Conservation (phyloP, 2,888 invertebrate genomes). For the Choristoneura rosaceana region DNA sequence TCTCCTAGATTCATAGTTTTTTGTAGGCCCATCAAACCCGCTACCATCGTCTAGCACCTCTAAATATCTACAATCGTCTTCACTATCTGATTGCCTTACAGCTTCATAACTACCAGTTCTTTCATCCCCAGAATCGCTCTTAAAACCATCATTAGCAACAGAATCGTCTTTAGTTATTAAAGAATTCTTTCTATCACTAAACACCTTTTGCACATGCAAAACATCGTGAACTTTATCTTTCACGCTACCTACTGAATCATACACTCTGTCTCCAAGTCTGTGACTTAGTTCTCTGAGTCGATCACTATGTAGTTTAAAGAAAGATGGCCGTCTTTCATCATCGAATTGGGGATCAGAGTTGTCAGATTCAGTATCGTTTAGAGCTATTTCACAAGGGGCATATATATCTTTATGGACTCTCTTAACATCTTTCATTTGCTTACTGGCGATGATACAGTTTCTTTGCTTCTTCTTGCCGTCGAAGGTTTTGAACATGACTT, state of each 20-base stretch:
- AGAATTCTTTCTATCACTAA: constrained; percentile 61
- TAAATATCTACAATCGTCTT: constrained; percentile 72
- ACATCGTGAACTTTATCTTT: constrained; percentile 62
- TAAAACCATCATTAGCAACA: constrained; percentile 59
- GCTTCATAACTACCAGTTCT: constrained; percentile 55
- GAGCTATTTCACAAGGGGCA: constrained; percentile 72
- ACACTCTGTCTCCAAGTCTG: constrained; percentile 67
- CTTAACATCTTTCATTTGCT: constrained; percentile 58
- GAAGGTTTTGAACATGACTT: constrained; percentile 73
- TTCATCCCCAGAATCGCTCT: constrained; percentile 62
- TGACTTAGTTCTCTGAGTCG: constrained; percentile 66
- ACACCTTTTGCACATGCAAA: constrained; percentile 61
- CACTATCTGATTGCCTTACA: constrained; percentile 67
- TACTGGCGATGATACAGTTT: constrained; percentile 56
- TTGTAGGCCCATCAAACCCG: constrained; percentile 58
- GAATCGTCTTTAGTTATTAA: constrained; percentile 53
- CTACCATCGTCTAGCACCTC: constrained; percentile 79
- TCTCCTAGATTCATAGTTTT: constrained; percentile 46
- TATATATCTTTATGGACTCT: constrained; percentile 62
- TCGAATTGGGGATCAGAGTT: constrained; percentile 53
- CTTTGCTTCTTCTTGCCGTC: constrained; percentile 56
- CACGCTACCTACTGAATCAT: constrained; percentile 69
- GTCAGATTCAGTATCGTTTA: constrained; percentile 65
- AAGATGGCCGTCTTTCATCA: constrained; percentile 51
- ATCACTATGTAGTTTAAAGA: constrained; percentile 60